A percentile compares a stretch with the other conserved stretches of the same genome.
Conservation (phyloP, 2,888 invertebrate genomes). For the Aromia moschata region DNA sequence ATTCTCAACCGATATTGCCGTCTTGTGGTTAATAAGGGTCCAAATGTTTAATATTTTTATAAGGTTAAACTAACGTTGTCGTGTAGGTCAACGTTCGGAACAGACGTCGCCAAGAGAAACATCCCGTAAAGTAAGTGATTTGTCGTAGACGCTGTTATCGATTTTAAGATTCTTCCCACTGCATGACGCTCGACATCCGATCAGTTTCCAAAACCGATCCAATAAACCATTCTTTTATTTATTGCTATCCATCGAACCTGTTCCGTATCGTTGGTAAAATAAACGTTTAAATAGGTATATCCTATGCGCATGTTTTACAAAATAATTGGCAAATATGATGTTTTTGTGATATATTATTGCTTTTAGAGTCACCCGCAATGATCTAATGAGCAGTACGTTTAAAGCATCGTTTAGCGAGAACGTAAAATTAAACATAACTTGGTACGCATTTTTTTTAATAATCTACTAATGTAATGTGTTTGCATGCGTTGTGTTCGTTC, state of each 20-base stretch:
- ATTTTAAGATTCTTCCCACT: slow-evolving; percentile 40
- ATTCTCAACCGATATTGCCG: slow-evolving; percentile 25
- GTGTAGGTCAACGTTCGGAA: slow-evolving; percentile 11
- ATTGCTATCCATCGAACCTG: too few species aligned
- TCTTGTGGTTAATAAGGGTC: slow-evolving; percentile 26
- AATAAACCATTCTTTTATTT: too few species aligned
- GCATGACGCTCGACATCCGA: slow-evolving; percentile 35
- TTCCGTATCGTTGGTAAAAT: neutral
- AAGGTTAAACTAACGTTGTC: slow-evolving; percentile 7
- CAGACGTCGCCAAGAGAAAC: slow-evolving; percentile 3
- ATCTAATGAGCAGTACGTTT: slow-evolving; percentile 61
- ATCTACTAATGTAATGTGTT: slow-evolving; percentile 10
- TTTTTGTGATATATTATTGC: slow-evolving; percentile 35
- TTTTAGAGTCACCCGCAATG: slow-evolving; percentile 37
- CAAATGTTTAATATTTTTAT: slow-evolving; percentile 26
- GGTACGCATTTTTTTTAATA: slow-evolving; percentile 53
- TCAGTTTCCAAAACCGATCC: too few species aligned
- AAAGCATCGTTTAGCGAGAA: slow-evolving; percentile 65
- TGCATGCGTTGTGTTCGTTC: slow-evolving; percentile 17
- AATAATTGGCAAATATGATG: slow-evolving; percentile 28
- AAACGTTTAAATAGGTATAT: neutral
- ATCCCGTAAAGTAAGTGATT: slow-evolving; percentile 19
- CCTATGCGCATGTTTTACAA: neutral
- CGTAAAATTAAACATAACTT: slow-evolving; percentile 64
- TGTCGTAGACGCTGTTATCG: slow-evolving; percentile 39